Evolutionary conservation across 2,888 invertebrate genomes (phyloP).

Genomic region (Octonoba sinensis): DNA sequence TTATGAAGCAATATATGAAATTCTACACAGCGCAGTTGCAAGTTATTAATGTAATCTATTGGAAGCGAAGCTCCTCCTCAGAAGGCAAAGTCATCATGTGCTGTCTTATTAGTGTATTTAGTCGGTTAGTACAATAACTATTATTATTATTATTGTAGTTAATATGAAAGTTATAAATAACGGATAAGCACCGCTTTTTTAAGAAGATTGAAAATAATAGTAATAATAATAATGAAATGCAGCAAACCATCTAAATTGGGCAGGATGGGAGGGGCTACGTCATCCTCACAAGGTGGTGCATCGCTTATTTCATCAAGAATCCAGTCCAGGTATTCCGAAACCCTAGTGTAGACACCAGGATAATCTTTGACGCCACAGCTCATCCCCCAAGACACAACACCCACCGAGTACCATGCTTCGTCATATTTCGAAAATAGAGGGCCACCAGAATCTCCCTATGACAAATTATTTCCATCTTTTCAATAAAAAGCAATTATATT

Average conservation of each 20-base stretch:
- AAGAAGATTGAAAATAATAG: no score
- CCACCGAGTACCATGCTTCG: slow-evolving; percentile 26
- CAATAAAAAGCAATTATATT: no score
- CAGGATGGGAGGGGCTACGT: slow-evolving; percentile 30
- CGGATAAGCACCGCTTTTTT: no score
- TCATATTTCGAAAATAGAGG: slow-evolving; percentile 31
- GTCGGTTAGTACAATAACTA: no score
- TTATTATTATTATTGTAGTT: no score
- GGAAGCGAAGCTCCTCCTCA: no score
- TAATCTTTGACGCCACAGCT: slow-evolving; percentile 50
- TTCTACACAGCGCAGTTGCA: no score
- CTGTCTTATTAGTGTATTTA: no score
- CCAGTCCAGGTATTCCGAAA: slow-evolving; percentile 58
- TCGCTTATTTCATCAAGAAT: slow-evolving; percentile 36
- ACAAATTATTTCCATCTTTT: neutral
- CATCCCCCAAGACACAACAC: slow-evolving; percentile 59
- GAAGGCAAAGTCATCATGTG: no score
- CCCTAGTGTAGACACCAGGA: slow-evolving; percentile 51
- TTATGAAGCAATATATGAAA: no score
- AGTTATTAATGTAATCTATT: no score
- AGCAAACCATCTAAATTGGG: slow-evolving; percentile 43
- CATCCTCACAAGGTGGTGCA: slow-evolving; percentile 32
- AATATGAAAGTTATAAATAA: no score
- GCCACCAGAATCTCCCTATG: slow-evolving; percentile 60
- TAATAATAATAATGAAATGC: neutral